Percentiles rank a stretch among this genome's conserved stretches.
Evolutionary conservation across 2,797 vertebrate genomes (phyloP).

Genomic region (Eulemur albifrons): DNA sequence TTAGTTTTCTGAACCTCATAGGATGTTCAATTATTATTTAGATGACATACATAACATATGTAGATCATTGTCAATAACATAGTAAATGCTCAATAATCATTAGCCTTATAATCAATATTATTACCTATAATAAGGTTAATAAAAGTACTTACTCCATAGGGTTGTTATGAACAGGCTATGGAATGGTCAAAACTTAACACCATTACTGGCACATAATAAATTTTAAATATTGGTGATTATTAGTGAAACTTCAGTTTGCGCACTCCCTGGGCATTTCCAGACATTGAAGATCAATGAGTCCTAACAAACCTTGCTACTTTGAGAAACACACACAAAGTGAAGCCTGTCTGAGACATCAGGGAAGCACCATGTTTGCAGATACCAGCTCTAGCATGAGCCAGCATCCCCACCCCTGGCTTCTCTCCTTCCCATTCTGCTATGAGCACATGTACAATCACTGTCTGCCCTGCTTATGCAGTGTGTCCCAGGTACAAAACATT

Average conservation of each 20-base stretch:
- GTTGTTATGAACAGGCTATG: background rate
- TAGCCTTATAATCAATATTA: background rate
- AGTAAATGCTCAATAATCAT: background rate
- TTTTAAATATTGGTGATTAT: background rate
- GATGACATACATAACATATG: background rate
- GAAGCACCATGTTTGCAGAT: rapidly evolving
- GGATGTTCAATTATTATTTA: background rate
- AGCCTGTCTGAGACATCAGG: background rate
- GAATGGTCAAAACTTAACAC: background rate
- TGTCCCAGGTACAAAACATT: constrained; percentile 47
- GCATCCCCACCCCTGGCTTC: rapidly evolving
- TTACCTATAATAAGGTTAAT: background rate
- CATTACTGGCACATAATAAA: background rate
- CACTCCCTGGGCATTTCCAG: background rate
- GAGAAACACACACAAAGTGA: background rate
- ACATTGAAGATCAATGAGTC: background rate
- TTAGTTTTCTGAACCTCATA: background rate
- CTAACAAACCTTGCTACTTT: background rate
- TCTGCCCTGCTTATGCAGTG: background rate
- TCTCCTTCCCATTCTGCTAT: background rate
- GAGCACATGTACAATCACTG: background rate
- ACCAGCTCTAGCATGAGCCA: rapidly evolving
- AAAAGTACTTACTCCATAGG: background rate
- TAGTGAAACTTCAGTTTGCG: background rate
- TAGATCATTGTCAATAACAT: background rate